Evolutionary conservation across 2,113 vertebrate species (phyloP), one percentile per base, ranked within the genome.

Genomic region (Lepisosteus osseus): DNA sequence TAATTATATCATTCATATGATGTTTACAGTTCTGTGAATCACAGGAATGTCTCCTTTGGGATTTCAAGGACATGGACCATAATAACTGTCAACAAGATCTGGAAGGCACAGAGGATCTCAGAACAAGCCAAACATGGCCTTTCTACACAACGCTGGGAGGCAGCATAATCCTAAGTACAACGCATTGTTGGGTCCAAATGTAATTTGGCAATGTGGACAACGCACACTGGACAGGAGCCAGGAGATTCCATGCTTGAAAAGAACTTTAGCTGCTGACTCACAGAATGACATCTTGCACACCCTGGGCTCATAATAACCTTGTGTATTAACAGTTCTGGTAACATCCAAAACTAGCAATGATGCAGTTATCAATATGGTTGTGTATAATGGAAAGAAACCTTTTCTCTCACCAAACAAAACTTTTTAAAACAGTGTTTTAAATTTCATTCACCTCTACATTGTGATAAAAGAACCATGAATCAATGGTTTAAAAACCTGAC

Each of bases 181-280:
- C 9, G 1, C 5, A 9, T 9, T 51, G 47, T 51, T 73, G 70
- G 54, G 51, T 67, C 55, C 65, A 67, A 71, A 79, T 76, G 61
- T 72, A 68, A 77, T 65, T 75, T 75, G 29, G 79, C 70, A 70
- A 42, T 29, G 61, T 73, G 74, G 74, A 72, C 77, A 4, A 73
- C 72, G 68, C 56, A 64, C n/a, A 0, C 7, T 72, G 72, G 72
- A 73, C 40, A 3, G 0, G 5, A 9, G 72, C 76, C 83, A 87
- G 74, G 67, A 62, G 71, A 81, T 78, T 74, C 74, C 74, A 51
- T 15, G 65, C 77, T 79, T 68, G n/a, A 61, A 62, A 79, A 76
- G 75, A 82, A 71, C 69, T 67, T 45, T 43, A 55, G 67, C 71
- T 82, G 74, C 82, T 78, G 86, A 87, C 71, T 83, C 74, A 82